phyloP scores from a whole-genome alignment of 2,797 vertebrate species.

The Staurois parvus region DNA sequence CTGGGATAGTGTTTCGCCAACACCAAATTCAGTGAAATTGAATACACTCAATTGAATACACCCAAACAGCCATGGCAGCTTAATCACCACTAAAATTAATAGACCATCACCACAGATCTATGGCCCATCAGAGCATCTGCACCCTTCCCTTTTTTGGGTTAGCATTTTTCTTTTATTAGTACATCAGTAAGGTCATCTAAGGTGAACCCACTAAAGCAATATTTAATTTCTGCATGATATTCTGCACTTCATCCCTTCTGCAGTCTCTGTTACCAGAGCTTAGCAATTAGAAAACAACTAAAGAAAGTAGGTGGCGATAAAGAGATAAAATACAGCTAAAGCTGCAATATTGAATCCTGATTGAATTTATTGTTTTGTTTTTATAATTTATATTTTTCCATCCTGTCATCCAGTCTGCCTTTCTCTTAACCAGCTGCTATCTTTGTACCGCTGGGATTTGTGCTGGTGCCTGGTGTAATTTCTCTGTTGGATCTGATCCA shows the following conservation, averaged over 20 bases:
- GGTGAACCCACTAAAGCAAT: constrained; percentile 39
- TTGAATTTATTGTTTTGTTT: constrained; percentile 44
- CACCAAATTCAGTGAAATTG: too few relatives aligned
- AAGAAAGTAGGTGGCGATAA: constrained; percentile 23
- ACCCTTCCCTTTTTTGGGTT: neutral
- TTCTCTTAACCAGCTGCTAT: constrained; percentile 37
- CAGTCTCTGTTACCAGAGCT: neutral
- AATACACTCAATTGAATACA: too few relatives aligned
- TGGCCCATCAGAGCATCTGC: neutral
- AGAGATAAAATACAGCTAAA: constrained; percentile 26
- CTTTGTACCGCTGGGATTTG: constrained; percentile 47
- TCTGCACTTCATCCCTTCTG: neutral
- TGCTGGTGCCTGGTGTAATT: constrained; percentile 52
- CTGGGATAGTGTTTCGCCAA: too few relatives aligned
- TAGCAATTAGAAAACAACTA: constrained; percentile 10
- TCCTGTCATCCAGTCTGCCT: constrained; percentile 45
- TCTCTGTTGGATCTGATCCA: constrained; percentile 49
- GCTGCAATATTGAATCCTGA: neutral
- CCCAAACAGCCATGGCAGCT: too few relatives aligned
- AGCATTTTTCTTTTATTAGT: constrained; percentile 36
- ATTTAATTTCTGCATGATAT: constrained; percentile 18
- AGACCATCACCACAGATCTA: too few relatives aligned
- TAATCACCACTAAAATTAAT: too few relatives aligned
- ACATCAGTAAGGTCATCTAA: constrained; percentile 35
- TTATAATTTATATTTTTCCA: constrained; percentile 57